Evolutionary conservation across 2,888 invertebrate genomes (phyloP).

Genomic region (Cremastinae sp.): DNA sequence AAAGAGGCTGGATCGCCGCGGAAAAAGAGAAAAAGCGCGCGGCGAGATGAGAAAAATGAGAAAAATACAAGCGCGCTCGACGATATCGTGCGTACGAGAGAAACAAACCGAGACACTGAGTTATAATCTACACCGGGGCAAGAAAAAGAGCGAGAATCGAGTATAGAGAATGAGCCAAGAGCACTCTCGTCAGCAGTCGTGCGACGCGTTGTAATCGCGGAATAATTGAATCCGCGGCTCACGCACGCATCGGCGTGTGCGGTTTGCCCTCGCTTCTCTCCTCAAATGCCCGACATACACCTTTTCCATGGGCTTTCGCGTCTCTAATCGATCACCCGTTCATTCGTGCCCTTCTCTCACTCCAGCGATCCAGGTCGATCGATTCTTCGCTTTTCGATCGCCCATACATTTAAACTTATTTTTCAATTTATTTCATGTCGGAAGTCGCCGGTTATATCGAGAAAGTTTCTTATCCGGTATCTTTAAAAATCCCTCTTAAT

Average conservation of each 20-base stretch:
- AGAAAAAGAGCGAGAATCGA: slow-evolving; percentile 22
- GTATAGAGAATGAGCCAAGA: slow-evolving; percentile 26
- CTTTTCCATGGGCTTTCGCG: slow-evolving; percentile 8
- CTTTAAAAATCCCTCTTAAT: too few relatives aligned
- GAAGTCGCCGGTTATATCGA: too few relatives aligned
- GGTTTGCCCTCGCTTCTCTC: slow-evolving; percentile 38
- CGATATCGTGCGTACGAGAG: slow-evolving; percentile 18
- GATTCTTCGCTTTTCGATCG: background rate
- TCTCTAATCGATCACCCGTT: slow-evolving; percentile 13
- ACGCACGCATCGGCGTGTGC: slow-evolving; percentile 62
- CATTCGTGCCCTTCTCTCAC: background rate
- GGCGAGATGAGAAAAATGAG: slow-evolving; percentile 34
- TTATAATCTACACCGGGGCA: slow-evolving; percentile 35
- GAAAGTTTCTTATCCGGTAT: too few relatives aligned
- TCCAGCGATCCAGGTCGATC: background rate
- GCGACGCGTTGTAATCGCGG: slow-evolving; percentile 74
- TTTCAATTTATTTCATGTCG: too few relatives aligned
- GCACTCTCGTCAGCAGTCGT: slow-evolving; percentile 53
- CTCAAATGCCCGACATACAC: slow-evolving; percentile 33
- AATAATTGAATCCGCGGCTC: slow-evolving; percentile 77
- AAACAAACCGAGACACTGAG: slow-evolving; percentile 40
- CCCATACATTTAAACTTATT: too few relatives aligned
- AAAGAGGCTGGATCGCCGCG: slow-evolving; percentile 31
- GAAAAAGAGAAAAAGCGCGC: slow-evolving; percentile 30
- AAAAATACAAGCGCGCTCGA: slow-evolving; percentile 2